Evolutionary conservation across 2,888 invertebrate genomes (phyloP), one percentile per base, ranked within the genome.

Genomic region (Lycia hirtaria): DNA sequence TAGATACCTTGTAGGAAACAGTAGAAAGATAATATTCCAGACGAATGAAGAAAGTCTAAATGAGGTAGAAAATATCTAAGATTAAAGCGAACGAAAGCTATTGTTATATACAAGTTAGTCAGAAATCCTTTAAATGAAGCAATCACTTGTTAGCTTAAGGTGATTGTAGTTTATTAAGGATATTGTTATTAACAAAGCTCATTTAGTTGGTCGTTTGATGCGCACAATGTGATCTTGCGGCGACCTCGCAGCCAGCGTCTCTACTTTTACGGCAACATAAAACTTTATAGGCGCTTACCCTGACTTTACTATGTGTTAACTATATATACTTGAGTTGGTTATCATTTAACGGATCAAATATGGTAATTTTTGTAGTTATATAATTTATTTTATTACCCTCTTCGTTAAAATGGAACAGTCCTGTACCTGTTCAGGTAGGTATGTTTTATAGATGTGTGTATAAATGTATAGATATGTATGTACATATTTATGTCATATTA

Each of bases 251-350:
- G 69, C 72, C 67, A 54, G 65, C 73, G 68, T 67, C 69, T 71
- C 74, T 73, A 72, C 75, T 76, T 79, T 80, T 80, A 80, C 68
- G 67, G 69, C 67, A 48, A 67, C 76, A 75, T 80, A 80, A 80
- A 80, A 76, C 61, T 80, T 80, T 80, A 79, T 80, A 69, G 76
- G 65, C 69, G 61, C 73, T 78, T 71, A 75, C 68, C 67, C 64
- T 60, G 64, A 68, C 64, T 80, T 80, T 77, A 80, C 75, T 80
- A 78, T 75, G 73, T 76, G 75, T 75, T 72, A 73, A 76, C 73
- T 75, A 72, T 78, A 78, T 71, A 73, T 62, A 69, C 67, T 71
- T 64, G 70, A 75, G 75, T 76, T 60, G 37, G 64, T 65, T 75
- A 75, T 72, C 67, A 69, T 4, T 48, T 12, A 3, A 5, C 12